Evolutionary conservation across 2,113 vertebrate species (phyloP).

Genomic region (Fregetta grallaria): DNA sequence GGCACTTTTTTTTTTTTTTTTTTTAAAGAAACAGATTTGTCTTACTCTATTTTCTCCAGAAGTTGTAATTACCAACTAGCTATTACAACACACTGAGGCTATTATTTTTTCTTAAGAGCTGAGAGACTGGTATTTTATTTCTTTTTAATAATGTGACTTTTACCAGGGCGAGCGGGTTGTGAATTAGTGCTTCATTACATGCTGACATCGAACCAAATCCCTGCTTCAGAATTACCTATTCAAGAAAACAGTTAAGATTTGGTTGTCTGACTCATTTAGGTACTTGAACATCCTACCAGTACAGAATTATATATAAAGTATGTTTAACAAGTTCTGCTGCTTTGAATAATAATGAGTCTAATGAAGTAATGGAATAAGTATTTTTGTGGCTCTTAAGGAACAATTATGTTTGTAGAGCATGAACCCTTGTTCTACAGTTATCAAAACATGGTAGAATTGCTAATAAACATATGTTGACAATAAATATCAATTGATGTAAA

Average conservation of each 20-base stretch:
- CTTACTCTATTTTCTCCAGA: not conserved
- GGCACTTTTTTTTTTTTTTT: not conserved
- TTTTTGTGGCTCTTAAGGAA: not conserved
- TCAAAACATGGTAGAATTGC: not conserved
- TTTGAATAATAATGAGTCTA: not conserved
- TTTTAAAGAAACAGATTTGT: not conserved
- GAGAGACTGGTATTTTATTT: not conserved
- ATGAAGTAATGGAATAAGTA: not conserved
- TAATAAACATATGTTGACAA: not conserved
- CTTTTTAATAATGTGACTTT: not conserved
- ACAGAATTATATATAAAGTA: not conserved
- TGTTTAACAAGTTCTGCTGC: not conserved
- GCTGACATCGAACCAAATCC: not conserved
- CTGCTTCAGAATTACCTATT: slow-evolving; percentile 2
- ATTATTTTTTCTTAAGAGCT: not conserved
- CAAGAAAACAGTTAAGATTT: slow-evolving; percentile 2
- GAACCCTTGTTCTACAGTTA: not conserved
- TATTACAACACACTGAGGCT: not conserved
- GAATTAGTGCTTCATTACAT: slow-evolving; percentile 25
- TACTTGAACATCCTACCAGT: slow-evolving; percentile 2
- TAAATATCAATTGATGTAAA: not conserved
- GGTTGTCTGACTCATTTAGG: slow-evolving; percentile 13
- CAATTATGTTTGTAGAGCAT: not conserved
- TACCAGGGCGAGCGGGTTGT: not conserved
- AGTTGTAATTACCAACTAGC: not conserved